Evolutionary conservation across 1,140 invertebrate genomes (phyloP).

Genomic region (Streblospio benedicti): DNA sequence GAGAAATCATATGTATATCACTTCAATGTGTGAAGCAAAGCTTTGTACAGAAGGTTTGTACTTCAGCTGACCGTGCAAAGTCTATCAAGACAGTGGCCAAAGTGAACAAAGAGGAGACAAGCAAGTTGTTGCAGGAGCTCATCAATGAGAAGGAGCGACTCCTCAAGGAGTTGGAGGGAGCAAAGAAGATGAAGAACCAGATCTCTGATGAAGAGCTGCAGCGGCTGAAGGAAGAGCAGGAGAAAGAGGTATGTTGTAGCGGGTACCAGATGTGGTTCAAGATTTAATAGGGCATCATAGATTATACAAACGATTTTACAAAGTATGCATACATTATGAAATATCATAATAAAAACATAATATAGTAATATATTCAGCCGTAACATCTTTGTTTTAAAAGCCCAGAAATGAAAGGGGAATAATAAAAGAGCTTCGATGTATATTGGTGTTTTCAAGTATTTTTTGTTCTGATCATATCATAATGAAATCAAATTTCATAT

Average conservation of each 20-base stretch:
- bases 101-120: slow-evolving; percentile 23
- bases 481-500: not conserved
- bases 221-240: slow-evolving; percentile 19
- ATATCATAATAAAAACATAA: too few species aligned
- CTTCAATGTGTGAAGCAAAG: too few species aligned
- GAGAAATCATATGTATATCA: too few species aligned
- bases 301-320: too few species aligned
- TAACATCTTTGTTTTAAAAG: too few species aligned
- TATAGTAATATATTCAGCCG: slow-evolving; percentile 7
- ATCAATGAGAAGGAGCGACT: slow-evolving; percentile 23
- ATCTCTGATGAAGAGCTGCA: slow-evolving; percentile 19
- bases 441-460: not conserved
- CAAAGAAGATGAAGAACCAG: slow-evolving; percentile 12
- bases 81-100: slow-evolving; percentile 19
- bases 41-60: too few species aligned
- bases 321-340: too few species aligned
- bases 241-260: slow-evolving; percentile 15
- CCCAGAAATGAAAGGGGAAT: too few species aligned
- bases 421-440: too few species aligned
- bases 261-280: not conserved
- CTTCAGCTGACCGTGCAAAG: slow-evolving; percentile 22
- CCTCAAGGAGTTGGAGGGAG: slow-evolving; percentile 17
- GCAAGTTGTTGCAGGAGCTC: slow-evolving; percentile 21
- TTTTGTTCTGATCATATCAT: not conserved
- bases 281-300: not conserved